phyloP scores from a whole-genome alignment of 2,888 invertebrate species.

The Linyphia triangularis region DNA sequence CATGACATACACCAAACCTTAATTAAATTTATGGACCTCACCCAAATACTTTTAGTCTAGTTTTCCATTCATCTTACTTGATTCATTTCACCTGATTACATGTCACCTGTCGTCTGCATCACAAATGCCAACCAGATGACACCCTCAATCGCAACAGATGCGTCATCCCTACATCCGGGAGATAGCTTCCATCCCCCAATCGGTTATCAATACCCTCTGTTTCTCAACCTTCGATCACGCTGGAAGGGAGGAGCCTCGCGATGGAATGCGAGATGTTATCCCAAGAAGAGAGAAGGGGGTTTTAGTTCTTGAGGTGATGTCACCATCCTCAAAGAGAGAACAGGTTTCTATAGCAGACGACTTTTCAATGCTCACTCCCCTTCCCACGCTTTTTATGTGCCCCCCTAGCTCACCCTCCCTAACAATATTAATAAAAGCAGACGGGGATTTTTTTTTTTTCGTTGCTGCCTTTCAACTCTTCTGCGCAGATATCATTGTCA shows the following conservation, averaged over 20 bases:
- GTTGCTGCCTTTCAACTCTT: not conserved
- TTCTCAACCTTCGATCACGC: not conserved
- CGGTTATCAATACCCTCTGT: not conserved
- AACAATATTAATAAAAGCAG: not conserved
- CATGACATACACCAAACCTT: no score
- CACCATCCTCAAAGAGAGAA: constrained; percentile 46
- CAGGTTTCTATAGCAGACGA: constrained; percentile 49
- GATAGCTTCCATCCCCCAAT: no score
- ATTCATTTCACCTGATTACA: no score
- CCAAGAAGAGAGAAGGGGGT: not conserved
- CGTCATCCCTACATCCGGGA: not conserved
- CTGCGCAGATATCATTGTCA: not conserved
- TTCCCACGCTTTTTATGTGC: constrained; percentile 49
- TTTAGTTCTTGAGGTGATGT: constrained; percentile 27
- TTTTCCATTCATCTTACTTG: no score
- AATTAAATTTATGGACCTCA: no score
- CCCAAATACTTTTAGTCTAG: no score
- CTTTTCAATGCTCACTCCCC: constrained; percentile 19
- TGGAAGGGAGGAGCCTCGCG: not conserved
- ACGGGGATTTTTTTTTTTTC: not conserved
- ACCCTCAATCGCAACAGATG: not conserved
- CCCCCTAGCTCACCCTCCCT: constrained; percentile 29
- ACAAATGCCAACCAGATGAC: not conserved
- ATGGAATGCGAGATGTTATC: not conserved
- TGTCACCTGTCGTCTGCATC: no score